These are phyloP conservation scores for Dasyornis broadbenti DNA, from an alignment of 2,113 vertebrate genomes.

Conservation along the genomic window DNA sequence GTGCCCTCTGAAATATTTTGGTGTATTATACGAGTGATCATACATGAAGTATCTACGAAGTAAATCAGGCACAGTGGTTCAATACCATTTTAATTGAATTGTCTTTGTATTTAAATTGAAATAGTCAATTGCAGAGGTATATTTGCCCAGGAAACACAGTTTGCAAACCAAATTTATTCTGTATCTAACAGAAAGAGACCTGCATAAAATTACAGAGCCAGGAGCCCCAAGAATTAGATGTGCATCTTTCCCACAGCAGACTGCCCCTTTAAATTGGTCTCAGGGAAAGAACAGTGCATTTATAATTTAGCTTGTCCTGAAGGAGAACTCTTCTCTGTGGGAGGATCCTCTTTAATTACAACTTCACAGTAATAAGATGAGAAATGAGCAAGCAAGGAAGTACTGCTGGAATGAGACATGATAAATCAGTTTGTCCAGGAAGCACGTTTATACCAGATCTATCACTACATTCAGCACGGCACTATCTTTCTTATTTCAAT, in stretches of 20 bases:
- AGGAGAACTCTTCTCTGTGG: constrained; percentile 65
- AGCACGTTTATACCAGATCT: constrained; percentile 70
- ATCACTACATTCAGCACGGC: constrained; percentile 61
- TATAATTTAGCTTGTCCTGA: constrained; percentile 69
- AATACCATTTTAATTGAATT: constrained; percentile 56
- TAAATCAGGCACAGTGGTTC: constrained; percentile 37
- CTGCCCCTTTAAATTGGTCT: constrained; percentile 54
- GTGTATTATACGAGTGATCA: not conserved
- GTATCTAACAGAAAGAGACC: constrained; percentile 6
- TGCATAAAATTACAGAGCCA: constrained; percentile 14
- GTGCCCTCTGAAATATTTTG: not conserved
- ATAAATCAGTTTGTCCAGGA: constrained; percentile 77
- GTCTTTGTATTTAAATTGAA: constrained; percentile 52
- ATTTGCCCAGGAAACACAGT: not conserved
- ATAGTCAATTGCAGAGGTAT: constrained; percentile 20
- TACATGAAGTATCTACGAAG: not conserved
- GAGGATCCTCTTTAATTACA: constrained; percentile 77
- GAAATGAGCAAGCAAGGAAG: constrained; percentile 72
- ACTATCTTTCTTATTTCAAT: constrained; percentile 72
- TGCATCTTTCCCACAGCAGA: constrained; percentile 3
- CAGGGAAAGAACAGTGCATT: constrained; percentile 52
- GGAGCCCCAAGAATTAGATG: not conserved
- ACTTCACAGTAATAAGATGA: constrained; percentile 78
- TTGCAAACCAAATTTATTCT: constrained; percentile 33
- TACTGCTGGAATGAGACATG: constrained; percentile 71